Conservation (phyloP, 2,113 vertebrate species). For the Vulpes lagopus region DNA sequence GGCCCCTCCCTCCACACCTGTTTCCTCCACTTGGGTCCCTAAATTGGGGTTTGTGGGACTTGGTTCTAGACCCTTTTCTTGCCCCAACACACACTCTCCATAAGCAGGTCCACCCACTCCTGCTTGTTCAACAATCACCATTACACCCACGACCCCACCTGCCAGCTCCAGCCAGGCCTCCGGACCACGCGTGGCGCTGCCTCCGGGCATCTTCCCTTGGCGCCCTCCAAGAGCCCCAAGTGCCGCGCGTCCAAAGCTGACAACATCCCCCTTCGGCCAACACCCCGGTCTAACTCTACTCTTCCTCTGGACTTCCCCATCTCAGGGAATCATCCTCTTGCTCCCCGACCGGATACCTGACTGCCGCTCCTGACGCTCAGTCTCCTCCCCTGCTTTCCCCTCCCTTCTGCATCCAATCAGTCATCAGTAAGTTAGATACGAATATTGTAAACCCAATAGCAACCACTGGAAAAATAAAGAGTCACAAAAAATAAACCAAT, state of each 20-base stretch:
- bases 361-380: not conserved
- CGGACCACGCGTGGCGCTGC: accelerated
- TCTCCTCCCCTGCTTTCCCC: too few species aligned
- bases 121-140: accelerated
- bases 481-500: not conserved
- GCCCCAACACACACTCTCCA: not conserved
- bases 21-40: not conserved
- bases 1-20: not conserved
- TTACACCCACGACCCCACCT: too few species aligned
- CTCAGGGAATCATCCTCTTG: not conserved
- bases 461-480: not conserved
- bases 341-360: too few species aligned
- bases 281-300: not conserved
- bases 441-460: not conserved
- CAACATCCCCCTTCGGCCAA: not conserved
- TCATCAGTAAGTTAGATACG: not conserved
- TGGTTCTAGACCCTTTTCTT: not conserved
- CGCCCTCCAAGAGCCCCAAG: too few species aligned
- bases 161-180: not conserved
- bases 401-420: not conserved
- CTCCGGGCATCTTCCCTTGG: not conserved
- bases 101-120: not conserved
- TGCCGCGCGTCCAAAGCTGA: not conserved
- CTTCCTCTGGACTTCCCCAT: not conserved
- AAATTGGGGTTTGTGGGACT: not conserved